Percentiles rank a stretch among this genome's conserved stretches.
These are phyloP conservation scores for Zaprionus bogoriensis DNA, from an alignment of 2,888 invertebrate genomes.

Conservation along the genomic window DNA sequence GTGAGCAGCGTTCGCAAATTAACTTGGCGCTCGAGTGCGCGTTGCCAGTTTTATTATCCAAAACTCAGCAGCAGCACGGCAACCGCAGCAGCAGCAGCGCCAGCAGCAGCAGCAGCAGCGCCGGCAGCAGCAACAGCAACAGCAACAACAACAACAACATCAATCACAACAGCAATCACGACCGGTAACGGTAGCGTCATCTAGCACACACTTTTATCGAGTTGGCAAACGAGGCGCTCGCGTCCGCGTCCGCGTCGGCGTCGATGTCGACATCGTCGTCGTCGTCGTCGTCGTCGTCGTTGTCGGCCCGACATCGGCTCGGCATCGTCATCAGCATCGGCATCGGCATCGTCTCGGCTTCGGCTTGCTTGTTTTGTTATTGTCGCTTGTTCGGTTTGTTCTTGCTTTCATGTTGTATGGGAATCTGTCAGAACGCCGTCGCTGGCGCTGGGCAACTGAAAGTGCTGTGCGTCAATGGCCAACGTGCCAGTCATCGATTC, in stretches of 20 bases:
- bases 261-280: constrained; percentile 21
- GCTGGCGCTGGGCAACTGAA: constrained; percentile 39
- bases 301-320: constrained; percentile 28
- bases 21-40: constrained; percentile 78
- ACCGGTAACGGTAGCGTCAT: too few relatives aligned
- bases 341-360: constrained; percentile 35
- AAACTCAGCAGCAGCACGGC: constrained; percentile 61
- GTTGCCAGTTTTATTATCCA: constrained; percentile 78
- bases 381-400: constrained; percentile 5
- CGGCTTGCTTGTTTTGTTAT: constrained; percentile 24
- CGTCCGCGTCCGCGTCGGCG: constrained; percentile 34
- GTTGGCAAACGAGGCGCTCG: constrained; percentile 58
- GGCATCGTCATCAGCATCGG: constrained; percentile 29
- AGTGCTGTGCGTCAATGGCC: constrained; percentile 18
- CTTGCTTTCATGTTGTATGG: constrained; percentile 9
- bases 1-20: constrained; percentile 76
- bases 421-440: constrained; percentile 50
- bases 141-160: constrained; percentile 67
- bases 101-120: constrained; percentile 24
- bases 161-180: constrained; percentile 63
- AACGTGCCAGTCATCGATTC: constrained; percentile 25
- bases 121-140: constrained; percentile 23
- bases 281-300: constrained; percentile 24
- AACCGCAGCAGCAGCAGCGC: constrained; percentile 24
- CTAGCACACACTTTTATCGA: constrained; percentile 71